phyloP scores from a whole-genome alignment of 2,888 invertebrate species.

The Hydroisotoma schaefferi region DNA sequence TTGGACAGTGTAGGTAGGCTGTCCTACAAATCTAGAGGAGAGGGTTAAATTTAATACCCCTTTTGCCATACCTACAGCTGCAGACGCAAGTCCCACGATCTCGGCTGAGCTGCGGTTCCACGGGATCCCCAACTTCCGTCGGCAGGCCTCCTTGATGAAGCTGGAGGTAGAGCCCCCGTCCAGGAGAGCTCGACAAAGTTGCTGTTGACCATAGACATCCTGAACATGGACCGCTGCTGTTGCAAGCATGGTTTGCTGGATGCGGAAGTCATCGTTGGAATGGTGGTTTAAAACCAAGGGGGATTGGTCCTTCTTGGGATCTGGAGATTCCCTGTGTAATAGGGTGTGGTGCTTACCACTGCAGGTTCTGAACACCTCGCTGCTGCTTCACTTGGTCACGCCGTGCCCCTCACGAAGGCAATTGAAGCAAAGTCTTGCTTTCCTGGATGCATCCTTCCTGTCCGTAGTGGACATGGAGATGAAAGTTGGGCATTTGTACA shows the following conservation, averaged over 20 bases:
- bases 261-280: not conserved
- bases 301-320: not conserved
- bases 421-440: slow-evolving; percentile 11
- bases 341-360: not conserved
- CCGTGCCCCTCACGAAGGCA: slow-evolving; percentile 21
- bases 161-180: slow-evolving; percentile 9
- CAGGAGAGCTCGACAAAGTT: slow-evolving; percentile 3
- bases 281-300: not conserved
- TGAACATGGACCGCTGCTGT: slow-evolving; percentile 2
- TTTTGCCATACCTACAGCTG: not conserved
- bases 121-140: not conserved
- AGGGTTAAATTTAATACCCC: not conserved
- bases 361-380: not conserved
- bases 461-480: not conserved
- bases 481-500: slow-evolving; percentile 13
- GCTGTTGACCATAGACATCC: not conserved
- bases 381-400: not conserved
- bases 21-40: not conserved
- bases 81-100: not conserved
- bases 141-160: slow-evolving; percentile 3
- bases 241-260: not conserved
- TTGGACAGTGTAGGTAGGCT: not conserved
- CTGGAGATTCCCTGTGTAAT: not conserved
- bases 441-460: not conserved
- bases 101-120: not conserved